A percentile compares a stretch with the other conserved stretches of the same genome.
Conservation (phyloP, 2,888 invertebrate species). For the Drosophila borborema region DNA sequence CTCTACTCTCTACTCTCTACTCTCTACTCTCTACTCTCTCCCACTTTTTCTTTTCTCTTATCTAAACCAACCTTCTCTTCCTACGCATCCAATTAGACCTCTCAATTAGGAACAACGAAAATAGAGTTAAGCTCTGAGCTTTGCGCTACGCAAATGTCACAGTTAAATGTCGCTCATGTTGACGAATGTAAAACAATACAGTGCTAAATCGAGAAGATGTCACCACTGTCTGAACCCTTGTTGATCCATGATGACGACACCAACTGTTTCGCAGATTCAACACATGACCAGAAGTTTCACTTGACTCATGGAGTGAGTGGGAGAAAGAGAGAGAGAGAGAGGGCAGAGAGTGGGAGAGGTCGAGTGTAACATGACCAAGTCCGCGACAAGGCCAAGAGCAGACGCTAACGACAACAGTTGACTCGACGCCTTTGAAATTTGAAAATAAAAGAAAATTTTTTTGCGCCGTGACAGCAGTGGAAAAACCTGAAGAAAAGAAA, state of each 20-base stretch:
- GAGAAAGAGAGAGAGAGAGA: neutral
- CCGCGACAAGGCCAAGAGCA: conserved; percentile 36
- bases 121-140: conserved; percentile 12
- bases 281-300: conserved; percentile 47
- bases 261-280: conserved; percentile 34
- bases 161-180: conserved; percentile 41
- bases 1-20: neutral
- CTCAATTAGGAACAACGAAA: conserved; percentile 7
- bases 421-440: conserved; percentile 48
- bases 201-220: conserved; percentile 11
- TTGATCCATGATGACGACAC: conserved; percentile 45
- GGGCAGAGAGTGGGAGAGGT: neutral
- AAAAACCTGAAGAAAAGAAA: conserved; percentile 13
- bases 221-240: conserved; percentile 28
- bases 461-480: conserved; percentile 20
- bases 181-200: conserved; percentile 39
- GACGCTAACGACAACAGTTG: conserved; percentile 41
- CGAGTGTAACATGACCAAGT: conserved; percentile 3
- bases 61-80: neutral
- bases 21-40: neutral
- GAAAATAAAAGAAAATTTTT: conserved; percentile 61
- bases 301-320: neutral
- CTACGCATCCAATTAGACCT: conserved; percentile 14
- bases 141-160: conserved; percentile 26
- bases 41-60: neutral